These are phyloP conservation scores for Toxotes chatareus DNA, from an alignment of 2,113 vertebrate species.

Conservation along the genomic window DNA sequence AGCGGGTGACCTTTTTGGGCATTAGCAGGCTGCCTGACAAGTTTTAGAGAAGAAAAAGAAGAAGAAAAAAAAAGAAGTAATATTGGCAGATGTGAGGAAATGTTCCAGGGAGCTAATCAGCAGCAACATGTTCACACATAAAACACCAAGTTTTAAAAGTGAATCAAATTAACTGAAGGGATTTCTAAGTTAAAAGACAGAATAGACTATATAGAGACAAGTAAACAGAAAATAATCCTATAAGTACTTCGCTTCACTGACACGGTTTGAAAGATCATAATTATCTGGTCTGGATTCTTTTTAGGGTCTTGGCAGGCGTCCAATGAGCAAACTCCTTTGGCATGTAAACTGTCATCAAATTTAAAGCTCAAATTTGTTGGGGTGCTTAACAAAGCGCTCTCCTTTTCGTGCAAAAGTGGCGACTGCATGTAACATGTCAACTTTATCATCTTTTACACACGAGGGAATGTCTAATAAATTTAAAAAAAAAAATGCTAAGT, in stretches of 20 bases:
- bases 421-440: constrained; percentile 76
- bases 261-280: constrained; percentile 57
- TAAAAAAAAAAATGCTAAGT: constrained; percentile 61
- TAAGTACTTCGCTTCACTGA: constrained; percentile 45
- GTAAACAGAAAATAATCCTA: constrained; percentile 40
- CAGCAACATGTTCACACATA: constrained; percentile 24
- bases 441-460: constrained; percentile 76
- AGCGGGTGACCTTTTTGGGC: constrained; percentile 67
- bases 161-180: constrained; percentile 31
- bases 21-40: constrained; percentile 60
- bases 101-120: constrained; percentile 39
- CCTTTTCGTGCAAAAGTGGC: constrained; percentile 58
- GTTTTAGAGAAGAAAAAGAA: constrained; percentile 7
- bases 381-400: constrained; percentile 74
- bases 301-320: constrained; percentile 67
- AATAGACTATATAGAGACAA: constrained; percentile 23
- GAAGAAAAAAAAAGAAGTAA: constrained; percentile 24
- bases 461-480: constrained; percentile 78
- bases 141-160: constrained; percentile 14
- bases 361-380: constrained; percentile 81
- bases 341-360: constrained; percentile 77
- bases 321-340: constrained; percentile 76
- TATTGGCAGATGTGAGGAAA: constrained; percentile 38
- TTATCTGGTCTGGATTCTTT: constrained; percentile 67
- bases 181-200: constrained; percentile 44